Conservation (phyloP, 1,140 invertebrate genomes). For the Armadillidium nasatum region DNA sequence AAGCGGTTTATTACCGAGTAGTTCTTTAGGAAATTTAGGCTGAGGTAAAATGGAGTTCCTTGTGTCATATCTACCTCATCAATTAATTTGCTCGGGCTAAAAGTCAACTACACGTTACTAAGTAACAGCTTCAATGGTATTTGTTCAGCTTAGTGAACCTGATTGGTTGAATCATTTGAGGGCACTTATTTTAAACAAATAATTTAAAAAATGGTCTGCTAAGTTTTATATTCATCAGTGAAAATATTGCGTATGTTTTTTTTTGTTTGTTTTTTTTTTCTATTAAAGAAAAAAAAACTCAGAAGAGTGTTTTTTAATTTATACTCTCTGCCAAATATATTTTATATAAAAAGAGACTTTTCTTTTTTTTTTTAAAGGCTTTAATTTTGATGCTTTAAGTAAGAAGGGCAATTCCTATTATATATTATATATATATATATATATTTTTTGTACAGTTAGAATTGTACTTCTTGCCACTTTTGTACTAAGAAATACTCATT, state of each 20-base stretch:
- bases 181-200: not conserved
- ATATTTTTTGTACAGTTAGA: not conserved
- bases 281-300: too few species aligned
- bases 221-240: too few species aligned
- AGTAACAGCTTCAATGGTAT: not conserved
- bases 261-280: too few species aligned
- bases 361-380: too few species aligned
- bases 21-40: conserved; percentile 3
- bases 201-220: not conserved
- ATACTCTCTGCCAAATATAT: too few species aligned
- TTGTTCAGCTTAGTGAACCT: too few species aligned
- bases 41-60: not conserved
- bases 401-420: not conserved
- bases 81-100: not conserved
- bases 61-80: not conserved
- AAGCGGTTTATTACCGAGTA: not conserved
- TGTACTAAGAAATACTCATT: not conserved
- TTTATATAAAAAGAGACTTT: too few species aligned
- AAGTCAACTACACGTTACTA: not conserved
- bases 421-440: not conserved
- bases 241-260: too few species aligned
- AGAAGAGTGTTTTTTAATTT: too few species aligned
- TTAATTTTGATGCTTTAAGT: not conserved
- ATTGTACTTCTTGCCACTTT: not conserved
- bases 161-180: not conserved